Conservation (phyloP, 2,888 invertebrate genomes). For the Drosophila macrospina region DNA sequence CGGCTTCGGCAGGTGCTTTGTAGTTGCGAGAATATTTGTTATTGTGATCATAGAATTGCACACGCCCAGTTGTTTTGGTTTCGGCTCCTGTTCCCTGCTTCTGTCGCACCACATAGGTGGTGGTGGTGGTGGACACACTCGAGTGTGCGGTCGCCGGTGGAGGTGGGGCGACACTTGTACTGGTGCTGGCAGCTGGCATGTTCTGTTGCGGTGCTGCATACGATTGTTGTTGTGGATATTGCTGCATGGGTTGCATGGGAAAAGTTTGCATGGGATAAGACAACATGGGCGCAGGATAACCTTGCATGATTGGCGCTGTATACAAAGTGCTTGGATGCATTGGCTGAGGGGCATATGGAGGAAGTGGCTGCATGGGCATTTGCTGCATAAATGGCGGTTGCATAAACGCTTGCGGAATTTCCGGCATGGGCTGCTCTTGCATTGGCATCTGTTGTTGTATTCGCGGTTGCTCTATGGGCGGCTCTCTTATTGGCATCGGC, state of each 20-base stretch:
- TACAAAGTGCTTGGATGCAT: conserved; percentile 30
- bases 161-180: conserved; percentile 9
- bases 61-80: conserved; percentile 51
- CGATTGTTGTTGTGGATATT: conserved; percentile 13
- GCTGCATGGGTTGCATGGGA: conserved; percentile 28
- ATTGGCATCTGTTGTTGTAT: conserved; percentile 2
- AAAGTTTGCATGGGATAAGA: conserved; percentile 45
- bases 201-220: conserved; percentile 2
- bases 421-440: conserved; percentile 16
- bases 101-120: conserved; percentile 31
- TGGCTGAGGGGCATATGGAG: conserved; percentile 15
- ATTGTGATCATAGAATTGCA: conserved; percentile 86
- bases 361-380: conserved; percentile 15
- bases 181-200: background rate
- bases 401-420: background rate
- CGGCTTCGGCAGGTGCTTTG: conserved; percentile 77
- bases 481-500: conserved; percentile 2
- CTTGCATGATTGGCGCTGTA: conserved; percentile 7
- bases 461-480: conserved; percentile 14
- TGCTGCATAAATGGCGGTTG: conserved; percentile 9
- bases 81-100: conserved; percentile 1
- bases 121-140: conserved; percentile 34
- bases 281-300: conserved; percentile 15
- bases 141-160: conserved; percentile 36
- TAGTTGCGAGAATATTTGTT: conserved; percentile 85